Conservation (phyloP, 53 echinoderm and acorn worm species). For the Echinometra lucunter region DNA sequence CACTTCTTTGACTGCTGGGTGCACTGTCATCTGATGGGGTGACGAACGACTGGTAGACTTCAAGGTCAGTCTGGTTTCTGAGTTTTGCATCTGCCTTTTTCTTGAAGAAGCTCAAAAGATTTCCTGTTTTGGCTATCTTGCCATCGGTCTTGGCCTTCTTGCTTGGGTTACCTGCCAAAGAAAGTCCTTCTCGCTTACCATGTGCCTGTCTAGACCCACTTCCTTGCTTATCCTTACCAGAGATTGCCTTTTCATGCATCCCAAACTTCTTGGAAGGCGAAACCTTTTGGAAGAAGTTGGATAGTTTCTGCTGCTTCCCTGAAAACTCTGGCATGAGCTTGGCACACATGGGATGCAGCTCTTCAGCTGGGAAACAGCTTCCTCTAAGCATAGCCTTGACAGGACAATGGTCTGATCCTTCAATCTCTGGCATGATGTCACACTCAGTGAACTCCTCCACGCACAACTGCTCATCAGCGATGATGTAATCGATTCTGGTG, state of each 20-base stretch:
- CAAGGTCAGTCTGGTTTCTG: constrained; percentile 52
- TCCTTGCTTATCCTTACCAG: constrained; percentile 17
- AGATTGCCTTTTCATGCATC: not conserved
- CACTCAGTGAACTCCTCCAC: constrained; percentile 77
- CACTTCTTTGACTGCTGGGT: constrained; percentile 11
- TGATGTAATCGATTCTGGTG: constrained; percentile 94
- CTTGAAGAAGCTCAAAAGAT: constrained; percentile 72
- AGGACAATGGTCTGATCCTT: constrained; percentile 98
- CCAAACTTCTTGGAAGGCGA: constrained; percentile 76
- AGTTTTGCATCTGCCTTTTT: constrained; percentile 26
- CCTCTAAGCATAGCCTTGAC: constrained; percentile 86
- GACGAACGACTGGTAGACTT: constrained; percentile 39
- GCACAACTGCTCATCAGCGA: constrained; percentile 82
- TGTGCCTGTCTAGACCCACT: not conserved
- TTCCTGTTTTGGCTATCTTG: constrained; percentile 57
- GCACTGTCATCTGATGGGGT: not conserved
- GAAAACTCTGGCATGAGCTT: constrained; percentile 95
- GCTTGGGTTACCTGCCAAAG: constrained; percentile 30
- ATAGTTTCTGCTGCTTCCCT: constrained; percentile 94
- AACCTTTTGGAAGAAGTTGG: constrained; percentile 86
- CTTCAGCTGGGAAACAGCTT: constrained; percentile 44
- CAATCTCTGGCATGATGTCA: constrained; percentile 93
- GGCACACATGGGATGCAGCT: constrained; percentile 84
- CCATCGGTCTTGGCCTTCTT: constrained; percentile 62
- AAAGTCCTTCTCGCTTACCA: constrained; percentile 43